Conservation (phyloP, 2,113 vertebrate genomes). For the Solea senegalensis region DNA sequence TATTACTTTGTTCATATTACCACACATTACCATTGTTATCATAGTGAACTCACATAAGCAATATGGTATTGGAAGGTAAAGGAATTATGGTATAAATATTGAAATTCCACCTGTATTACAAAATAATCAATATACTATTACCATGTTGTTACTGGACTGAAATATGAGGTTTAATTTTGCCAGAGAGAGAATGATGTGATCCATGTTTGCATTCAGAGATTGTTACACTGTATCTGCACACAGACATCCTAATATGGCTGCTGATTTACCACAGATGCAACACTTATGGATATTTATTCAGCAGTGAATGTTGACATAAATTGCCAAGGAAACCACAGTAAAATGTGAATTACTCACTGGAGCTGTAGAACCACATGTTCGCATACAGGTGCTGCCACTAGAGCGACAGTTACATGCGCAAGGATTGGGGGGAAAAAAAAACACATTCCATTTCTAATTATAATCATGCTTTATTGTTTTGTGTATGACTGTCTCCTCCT, state of each 20-base stretch:
- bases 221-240: neutral
- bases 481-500: neutral
- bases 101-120: no score
- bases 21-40: no score
- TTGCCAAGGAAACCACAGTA: neutral
- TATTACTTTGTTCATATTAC: no score
- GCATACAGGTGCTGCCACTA: constrained; percentile 16
- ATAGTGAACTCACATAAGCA: no score
- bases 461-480: neutral
- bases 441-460: constrained; percentile 1
- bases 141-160: no score
- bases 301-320: neutral
- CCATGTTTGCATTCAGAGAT: no score
- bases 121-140: no score
- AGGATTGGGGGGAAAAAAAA: neutral
- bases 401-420: constrained; percentile 28
- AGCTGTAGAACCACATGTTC: constrained; percentile 9
- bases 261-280: neutral
- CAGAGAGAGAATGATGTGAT: no score
- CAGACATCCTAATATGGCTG: no score
- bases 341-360: neutral
- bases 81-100: no score
- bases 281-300: neutral
- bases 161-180: no score
- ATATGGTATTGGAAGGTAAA: no score